Evolutionary conservation across 2,113 vertebrate species (phyloP), one percentile per base, ranked within the genome.

Genomic region (Rhizomys pruinosus): DNA sequence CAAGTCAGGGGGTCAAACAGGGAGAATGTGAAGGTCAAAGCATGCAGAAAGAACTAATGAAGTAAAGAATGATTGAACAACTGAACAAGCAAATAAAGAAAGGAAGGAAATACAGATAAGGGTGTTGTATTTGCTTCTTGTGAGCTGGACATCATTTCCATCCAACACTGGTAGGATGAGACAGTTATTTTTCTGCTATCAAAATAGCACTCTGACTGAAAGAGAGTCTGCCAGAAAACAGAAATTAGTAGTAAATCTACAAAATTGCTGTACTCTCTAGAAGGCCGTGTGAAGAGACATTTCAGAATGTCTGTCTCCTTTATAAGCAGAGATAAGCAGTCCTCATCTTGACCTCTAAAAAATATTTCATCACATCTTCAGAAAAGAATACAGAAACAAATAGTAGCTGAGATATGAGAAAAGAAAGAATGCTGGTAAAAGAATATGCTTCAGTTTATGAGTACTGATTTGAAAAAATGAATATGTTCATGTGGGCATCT

Each of bases 101-200:
- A 52, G 47, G 47, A 52, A 52, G 47, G 47, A 52, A 52, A 11
- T 6, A 52, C 6, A 52, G 6, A 11, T 7, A 52, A 52, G 6
- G 47, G 6, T 52, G 47, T 52, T 77, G 74, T n/a, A 72, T 7
- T 44, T 34, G 52, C 17, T 63, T 27, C 19, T 22, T 68, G 6
- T 78, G 61, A 95, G 39, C 11, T 85, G 77, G 92, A 92, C 89
- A 73, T 55, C 77, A 81, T 69, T 87, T 72, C 37, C 44, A 77
- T 19, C 25, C 34, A 44, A 44, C 2, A 23, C 11, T 87, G 52
- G 27, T n/a, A 76, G 19, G 89, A 84, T n/a, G 16, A 2, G 32
- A 76, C 5, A 27, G 32, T 7, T 17, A 72, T 37, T 20, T 52
- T 52, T 52, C 47, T n/a, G n/a, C n/a, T n/a, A n/a, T n/a, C n/a